Percentiles rank a stretch among this genome's conserved stretches.
Evolutionary conservation across 2,797 vertebrate species (phyloP).

Genomic region (Lagodon rhomboides): DNA sequence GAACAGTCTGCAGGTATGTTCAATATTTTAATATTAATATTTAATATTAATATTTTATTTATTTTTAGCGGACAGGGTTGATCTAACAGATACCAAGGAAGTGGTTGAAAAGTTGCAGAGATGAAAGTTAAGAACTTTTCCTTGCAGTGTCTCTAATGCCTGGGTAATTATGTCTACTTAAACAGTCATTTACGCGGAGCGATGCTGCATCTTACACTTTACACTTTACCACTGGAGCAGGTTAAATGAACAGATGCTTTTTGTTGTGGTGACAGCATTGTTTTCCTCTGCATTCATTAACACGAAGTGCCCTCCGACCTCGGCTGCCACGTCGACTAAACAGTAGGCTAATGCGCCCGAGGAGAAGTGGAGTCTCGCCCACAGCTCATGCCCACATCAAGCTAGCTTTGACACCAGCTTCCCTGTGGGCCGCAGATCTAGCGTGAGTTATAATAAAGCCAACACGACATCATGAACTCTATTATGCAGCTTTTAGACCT

Average conservation of each 20-base stretch:
- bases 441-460: constrained; percentile 39
- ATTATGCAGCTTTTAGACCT: constrained; percentile 29
- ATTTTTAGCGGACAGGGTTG: neutral
- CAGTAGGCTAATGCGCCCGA: constrained; percentile 28
- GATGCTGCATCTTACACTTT: neutral
- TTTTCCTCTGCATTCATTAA: constrained; percentile 19
- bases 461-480: constrained; percentile 56
- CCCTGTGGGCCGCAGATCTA: neutral
- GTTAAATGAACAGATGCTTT: constrained; percentile 32
- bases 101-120: neutral
- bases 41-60: too few species aligned
- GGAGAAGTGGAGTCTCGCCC: constrained; percentile 12
- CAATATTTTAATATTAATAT: too few species aligned
- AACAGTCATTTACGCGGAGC: neutral
- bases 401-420: constrained; percentile 10
- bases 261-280: constrained; percentile 15
- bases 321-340: constrained; percentile 37
- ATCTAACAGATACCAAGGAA: neutral
- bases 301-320: constrained; percentile 20
- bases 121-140: neutral
- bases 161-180: neutral
- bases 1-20: neutral
- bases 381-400: constrained; percentile 30
- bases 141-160: neutral
- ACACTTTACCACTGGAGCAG: neutral